Base-by-base conservation (phyloP, 2,797 vertebrate species). In the Echiichthys vipera region DNA sequence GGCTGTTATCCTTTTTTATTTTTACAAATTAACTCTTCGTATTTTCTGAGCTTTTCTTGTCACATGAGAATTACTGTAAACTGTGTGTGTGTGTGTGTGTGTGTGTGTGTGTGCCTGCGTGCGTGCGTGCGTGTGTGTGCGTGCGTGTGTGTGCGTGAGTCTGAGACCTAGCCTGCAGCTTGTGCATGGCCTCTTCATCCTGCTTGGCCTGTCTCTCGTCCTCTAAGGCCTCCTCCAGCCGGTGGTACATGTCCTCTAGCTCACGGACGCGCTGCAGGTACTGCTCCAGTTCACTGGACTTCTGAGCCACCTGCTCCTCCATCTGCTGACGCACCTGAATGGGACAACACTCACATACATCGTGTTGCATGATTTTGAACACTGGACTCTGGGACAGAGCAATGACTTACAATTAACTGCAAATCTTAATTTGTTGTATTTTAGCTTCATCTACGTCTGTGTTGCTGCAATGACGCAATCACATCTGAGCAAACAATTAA, bases 241-340 rank as follows among this genome's bases (percentile, higher is more conserved):
- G 92, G 6, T 91, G 93, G 85, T 99, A 98, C 96, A 99, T 97
- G 84, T 96, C 94, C 86, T 99, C 97, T 73, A 99, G 92, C 87
- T 98, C 97, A 24, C 63, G 86, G 17, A 98, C 96, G 1, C 97
- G 95, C 89, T 95, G 96, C 75, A 99, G 92, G 81, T 98, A 96
- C 90, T 97, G 97, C 70, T 98, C 96, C 87, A 99, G 92, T 80
- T 99, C 97, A n/a, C 92, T 95, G 30, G 97, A 96, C 87, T 99
- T 98, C 91, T 98, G 96, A 37, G 97, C 97, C 77, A 99, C 95
- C 90, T 99, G 94, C 83, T 96, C 94, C 89, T 99, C 97, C 97
- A 98, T 97, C 91, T 99, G 94, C 86, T 95, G 96, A 73, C 97
- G 96, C 51, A 96, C 95, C 98, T 99, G 83, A 74, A 25, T 30